Percentiles rank a stretch among this genome's conserved stretches.
phyloP scores from a whole-genome alignment of 2,888 invertebrate genomes.

The Nemotelus nigrinus region DNA sequence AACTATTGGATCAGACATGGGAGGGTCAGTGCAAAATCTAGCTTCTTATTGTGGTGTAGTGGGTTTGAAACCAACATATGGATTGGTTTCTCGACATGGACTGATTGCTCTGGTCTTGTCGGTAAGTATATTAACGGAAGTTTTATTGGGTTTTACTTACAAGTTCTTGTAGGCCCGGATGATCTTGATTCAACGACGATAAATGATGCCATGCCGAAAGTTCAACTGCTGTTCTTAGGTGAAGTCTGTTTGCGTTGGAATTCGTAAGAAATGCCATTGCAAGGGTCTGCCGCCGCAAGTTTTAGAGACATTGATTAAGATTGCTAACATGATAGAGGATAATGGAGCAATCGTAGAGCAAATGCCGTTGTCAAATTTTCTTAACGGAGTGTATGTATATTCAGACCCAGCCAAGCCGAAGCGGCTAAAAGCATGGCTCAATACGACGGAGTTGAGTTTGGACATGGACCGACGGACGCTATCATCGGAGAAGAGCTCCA shows the following conservation, averaged over 20 bases:
- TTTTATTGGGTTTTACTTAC: background rate
- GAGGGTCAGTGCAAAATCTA: constrained; percentile 96
- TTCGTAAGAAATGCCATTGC: constrained; percentile 90
- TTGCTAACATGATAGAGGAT: constrained; percentile 77
- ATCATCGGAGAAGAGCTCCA: too few species aligned
- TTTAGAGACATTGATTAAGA: constrained; percentile 77
- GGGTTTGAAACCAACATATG: constrained; percentile 97
- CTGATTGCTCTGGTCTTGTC: constrained; percentile 92
- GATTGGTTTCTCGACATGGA: constrained; percentile 90
- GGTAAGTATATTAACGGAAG: constrained; percentile 64
- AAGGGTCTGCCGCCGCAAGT: constrained; percentile 79
- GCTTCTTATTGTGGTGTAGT: constrained; percentile 95
- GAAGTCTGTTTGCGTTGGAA: constrained; percentile 82
- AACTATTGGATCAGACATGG: constrained; percentile 96
- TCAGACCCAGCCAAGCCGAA: too few species aligned
- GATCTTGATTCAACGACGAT: constrained; percentile 84
- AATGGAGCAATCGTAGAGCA: constrained; percentile 73
- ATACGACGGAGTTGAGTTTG: too few species aligned
- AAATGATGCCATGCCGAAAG: constrained; percentile 67
- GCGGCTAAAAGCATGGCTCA: too few species aligned
- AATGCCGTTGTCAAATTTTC: constrained; percentile 88
- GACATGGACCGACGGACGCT: too few species aligned
- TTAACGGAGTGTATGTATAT: too few species aligned
- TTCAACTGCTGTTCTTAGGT: constrained; percentile 66
- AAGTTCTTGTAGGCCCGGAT: constrained; percentile 69